Evolutionary conservation across 2,797 vertebrate species (phyloP).

Genomic region (Pipistrellus pipistrellus): DNA sequence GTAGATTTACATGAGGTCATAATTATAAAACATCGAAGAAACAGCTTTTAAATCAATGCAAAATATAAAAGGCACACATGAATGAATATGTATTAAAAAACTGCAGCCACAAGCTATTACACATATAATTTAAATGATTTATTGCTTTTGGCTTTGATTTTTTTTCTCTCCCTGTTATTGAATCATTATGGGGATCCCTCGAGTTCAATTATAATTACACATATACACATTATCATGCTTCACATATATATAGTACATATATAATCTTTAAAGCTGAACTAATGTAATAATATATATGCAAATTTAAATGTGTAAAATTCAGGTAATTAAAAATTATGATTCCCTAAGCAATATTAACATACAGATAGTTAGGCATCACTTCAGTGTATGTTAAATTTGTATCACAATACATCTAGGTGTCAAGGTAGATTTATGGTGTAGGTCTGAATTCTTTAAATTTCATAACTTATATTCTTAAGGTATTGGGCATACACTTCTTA

Average conservation of each 20-base stretch:
- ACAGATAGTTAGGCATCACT: constrained; percentile 65
- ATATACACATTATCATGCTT: constrained; percentile 72
- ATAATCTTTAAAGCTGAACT: constrained; percentile 71
- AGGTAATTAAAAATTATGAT: constrained; percentile 80
- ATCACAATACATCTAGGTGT: constrained; percentile 41
- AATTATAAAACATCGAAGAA: constrained; percentile 84
- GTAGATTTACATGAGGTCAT: constrained; percentile 83
- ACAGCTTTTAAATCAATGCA: constrained; percentile 85
- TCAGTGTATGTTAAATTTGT: constrained; percentile 58
- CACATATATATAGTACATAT: constrained; percentile 47
- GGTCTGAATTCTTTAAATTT: constrained; percentile 56
- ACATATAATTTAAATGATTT: constrained; percentile 86
- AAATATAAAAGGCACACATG: constrained; percentile 83
- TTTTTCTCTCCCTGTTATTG: constrained; percentile 81
- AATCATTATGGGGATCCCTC: constrained; percentile 83
- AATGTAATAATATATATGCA: constrained; percentile 73
- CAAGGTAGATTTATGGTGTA: constrained; percentile 41
- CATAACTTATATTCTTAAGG: constrained; percentile 23
- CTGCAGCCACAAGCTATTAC: constrained; percentile 80
- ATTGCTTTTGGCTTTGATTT: constrained; percentile 84
- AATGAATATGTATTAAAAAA: constrained; percentile 83
- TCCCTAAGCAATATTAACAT: constrained; percentile 64
- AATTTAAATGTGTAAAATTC: constrained; percentile 74
- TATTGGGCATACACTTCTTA: constrained; percentile 7
- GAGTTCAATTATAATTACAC: constrained; percentile 79